Percentiles rank a stretch among this genome's conserved stretches.
phyloP scores from a whole-genome alignment of 2,888 invertebrate genomes.

The Ferdinandea cuprea region DNA sequence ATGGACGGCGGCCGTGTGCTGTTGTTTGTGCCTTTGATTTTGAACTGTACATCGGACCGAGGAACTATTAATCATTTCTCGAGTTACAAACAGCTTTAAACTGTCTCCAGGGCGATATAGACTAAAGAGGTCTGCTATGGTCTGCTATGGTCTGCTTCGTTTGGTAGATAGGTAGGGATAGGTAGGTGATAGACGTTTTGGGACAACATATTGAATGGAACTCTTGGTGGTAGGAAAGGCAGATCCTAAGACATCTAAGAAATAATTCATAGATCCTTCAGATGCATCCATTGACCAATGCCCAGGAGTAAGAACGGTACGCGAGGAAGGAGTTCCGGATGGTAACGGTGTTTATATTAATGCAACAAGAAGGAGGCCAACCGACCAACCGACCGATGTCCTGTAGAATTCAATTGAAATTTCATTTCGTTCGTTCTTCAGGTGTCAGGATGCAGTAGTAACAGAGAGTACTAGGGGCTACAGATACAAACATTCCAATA shows the following conservation, averaged over 20 bases:
- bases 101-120: conserved; percentile 61
- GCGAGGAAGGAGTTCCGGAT: no score
- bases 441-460: conserved; percentile 5
- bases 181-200: conserved; percentile 57
- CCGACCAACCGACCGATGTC: conserved; percentile 19
- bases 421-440: conserved; percentile 33
- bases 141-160: no score
- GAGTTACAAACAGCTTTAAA: conserved; percentile 70
- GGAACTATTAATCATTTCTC: conserved; percentile 73
- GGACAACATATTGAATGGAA: conserved; percentile 60
- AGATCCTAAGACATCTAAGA: conserved; percentile 55
- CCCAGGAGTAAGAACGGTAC: not conserved
- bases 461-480: not conserved
- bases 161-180: no score
- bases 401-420: conserved; percentile 64
- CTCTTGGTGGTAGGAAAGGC: conserved; percentile 8
- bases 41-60: conserved; percentile 58
- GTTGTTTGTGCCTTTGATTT: conserved; percentile 63
- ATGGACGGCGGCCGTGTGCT: conserved; percentile 3
- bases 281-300: conserved; percentile 57
- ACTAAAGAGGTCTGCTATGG: not conserved
- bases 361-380: conserved; percentile 73
- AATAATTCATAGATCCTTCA: conserved; percentile 72
- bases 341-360: conserved; percentile 56
- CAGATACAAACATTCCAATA: conserved; percentile 49